These are phyloP conservation scores for Calosoma granatense DNA, from an alignment of 1,140 invertebrate species.

Conservation along the genomic window DNA sequence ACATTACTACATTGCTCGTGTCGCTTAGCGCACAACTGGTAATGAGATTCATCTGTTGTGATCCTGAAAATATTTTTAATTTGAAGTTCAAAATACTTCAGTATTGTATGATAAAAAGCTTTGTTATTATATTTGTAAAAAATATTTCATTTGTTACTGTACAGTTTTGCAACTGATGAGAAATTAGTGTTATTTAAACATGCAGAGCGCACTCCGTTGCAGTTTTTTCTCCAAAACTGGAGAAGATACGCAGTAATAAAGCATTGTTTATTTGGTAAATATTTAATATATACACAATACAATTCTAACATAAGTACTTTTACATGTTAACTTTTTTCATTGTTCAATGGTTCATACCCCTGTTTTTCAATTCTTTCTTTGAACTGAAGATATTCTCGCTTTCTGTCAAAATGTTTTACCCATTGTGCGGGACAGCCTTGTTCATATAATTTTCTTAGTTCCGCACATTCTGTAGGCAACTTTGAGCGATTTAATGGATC, in stretches of 20 bases:
- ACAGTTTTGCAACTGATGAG: too few species aligned
- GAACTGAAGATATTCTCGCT: conserved; percentile 76
- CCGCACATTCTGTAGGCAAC: conserved; percentile 46
- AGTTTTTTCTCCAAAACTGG: neutral
- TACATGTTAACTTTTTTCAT: neutral
- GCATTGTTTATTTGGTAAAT: neutral
- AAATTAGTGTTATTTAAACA: too few species aligned
- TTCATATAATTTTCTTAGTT: conserved; percentile 70
- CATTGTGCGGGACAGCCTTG: conserved; percentile 74
- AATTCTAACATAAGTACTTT: conserved; percentile 15
- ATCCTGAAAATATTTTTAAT: conserved; percentile 5
- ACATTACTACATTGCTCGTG: too few species aligned
- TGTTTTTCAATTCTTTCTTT: conserved; percentile 78
- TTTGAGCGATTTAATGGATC: conserved; percentile 35
- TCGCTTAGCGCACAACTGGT: too few species aligned
- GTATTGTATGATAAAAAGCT: too few species aligned
- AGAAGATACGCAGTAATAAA: too few species aligned
- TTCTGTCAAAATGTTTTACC: conserved; percentile 91
- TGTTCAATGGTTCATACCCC: conserved; percentile 63
- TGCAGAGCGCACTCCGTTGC: neutral
- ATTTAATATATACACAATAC: neutral
- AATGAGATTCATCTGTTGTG: too few species aligned
- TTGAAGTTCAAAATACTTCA: too few species aligned
- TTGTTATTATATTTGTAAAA: too few species aligned
- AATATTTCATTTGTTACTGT: too few species aligned